A percentile compares a stretch with the other conserved stretches of the same genome.
These are phyloP conservation scores for Holcopasites calliopsidis DNA, from an alignment of 1,140 invertebrate genomes.

Conservation along the genomic window DNA sequence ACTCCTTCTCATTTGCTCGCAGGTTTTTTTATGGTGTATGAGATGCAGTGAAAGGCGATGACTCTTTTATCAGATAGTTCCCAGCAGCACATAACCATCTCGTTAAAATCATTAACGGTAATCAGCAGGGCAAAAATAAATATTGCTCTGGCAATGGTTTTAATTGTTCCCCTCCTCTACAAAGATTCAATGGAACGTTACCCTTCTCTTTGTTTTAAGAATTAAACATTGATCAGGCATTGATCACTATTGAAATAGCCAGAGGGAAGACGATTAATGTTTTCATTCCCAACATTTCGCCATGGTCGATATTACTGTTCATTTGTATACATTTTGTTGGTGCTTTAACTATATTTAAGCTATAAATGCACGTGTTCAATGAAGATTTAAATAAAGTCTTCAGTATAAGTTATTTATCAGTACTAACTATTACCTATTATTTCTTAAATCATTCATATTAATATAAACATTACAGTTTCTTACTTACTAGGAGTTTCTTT, in stretches of 20 bases:
- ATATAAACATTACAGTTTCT: too few relatives aligned
- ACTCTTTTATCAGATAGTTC: conserved; percentile 1
- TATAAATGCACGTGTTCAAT: too few relatives aligned
- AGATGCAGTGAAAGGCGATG: neutral
- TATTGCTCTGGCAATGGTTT: conserved; percentile 16
- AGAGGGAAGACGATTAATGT: neutral
- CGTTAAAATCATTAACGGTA: conserved; percentile 38
- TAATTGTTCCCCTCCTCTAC: conserved; percentile 7
- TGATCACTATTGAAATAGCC: neutral
- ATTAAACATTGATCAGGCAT: conserved; percentile 13
- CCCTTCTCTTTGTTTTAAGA: neutral
- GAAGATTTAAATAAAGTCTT: too few relatives aligned
- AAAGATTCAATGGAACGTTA: neutral
- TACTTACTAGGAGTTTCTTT: too few relatives aligned
- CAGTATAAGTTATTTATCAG: too few relatives aligned
- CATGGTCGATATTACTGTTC: too few relatives aligned
- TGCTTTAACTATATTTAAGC: too few relatives aligned
- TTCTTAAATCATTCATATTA: too few relatives aligned
- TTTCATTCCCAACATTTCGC: too few relatives aligned
- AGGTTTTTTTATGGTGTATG: conserved; percentile 1
- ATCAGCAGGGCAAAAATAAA: conserved; percentile 36
- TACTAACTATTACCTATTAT: too few relatives aligned
- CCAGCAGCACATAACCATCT: conserved; percentile 13
- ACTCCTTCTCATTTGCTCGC: neutral
- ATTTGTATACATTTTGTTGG: too few relatives aligned